Evolutionary conservation across 2,888 invertebrate genomes (phyloP).

Genomic region (Andrena camellia): DNA sequence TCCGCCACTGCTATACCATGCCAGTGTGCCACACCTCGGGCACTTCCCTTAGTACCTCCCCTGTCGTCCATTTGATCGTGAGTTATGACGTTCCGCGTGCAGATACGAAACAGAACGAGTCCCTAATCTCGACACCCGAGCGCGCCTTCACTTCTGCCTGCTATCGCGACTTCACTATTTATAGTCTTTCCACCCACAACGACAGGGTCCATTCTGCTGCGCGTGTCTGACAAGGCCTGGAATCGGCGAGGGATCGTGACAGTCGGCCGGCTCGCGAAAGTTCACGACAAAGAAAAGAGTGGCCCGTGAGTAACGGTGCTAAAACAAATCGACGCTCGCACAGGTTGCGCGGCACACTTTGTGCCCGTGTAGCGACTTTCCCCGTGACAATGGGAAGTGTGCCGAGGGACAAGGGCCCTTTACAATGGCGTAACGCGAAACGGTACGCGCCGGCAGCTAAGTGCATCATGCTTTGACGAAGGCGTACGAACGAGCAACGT

Average conservation of each 20-base stretch:
- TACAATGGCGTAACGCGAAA: conserved; percentile 79
- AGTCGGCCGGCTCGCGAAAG: conserved; percentile 12
- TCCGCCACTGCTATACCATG: no score
- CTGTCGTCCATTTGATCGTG: no score
- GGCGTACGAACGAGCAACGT: conserved; percentile 23
- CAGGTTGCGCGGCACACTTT: conserved; percentile 74
- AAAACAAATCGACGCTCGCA: conserved; percentile 52
- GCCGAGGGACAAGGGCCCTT: conserved; percentile 71
- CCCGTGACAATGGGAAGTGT: conserved; percentile 78
- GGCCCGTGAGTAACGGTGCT: conserved; percentile 14
- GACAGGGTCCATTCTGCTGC: not conserved
- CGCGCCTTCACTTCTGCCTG: not conserved
- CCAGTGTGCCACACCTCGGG: no score
- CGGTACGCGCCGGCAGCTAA: conserved; percentile 76
- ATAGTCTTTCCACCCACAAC: not conserved
- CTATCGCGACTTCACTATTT: not conserved
- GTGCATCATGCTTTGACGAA: conserved; percentile 75
- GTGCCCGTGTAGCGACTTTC: conserved; percentile 67
- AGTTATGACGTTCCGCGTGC: not conserved
- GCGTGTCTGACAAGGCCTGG: no score
- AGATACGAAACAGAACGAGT: not conserved
- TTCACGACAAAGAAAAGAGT: not conserved
- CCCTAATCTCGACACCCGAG: not conserved
- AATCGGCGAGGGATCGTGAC: not conserved
- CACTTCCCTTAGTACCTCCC: no score